Evolutionary conservation across 2,797 vertebrate species (phyloP), one percentile per base, ranked within the genome.

Genomic region (Botia kubotai): DNA sequence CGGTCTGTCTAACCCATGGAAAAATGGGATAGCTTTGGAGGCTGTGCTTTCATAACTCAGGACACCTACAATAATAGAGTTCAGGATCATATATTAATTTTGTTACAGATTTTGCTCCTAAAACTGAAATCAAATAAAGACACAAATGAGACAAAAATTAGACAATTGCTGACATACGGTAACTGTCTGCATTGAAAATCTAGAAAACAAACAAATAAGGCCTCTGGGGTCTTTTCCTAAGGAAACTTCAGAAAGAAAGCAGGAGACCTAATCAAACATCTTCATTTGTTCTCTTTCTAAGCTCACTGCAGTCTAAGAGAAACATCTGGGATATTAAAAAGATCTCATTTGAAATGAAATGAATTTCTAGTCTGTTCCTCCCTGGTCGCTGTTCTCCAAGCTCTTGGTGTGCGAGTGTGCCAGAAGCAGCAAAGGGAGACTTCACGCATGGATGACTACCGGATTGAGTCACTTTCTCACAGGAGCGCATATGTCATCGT

Each of bases 401-500:
- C 13, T 21, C 39, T 72, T 82, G 68, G 68, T 67, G 62, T 58
- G 16, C 46, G n/a, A 53, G 77, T 55, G 12, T 57, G 83, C 75
- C 53, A 85, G 81, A 83, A 46, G 26, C 33, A 17, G 68, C 26
- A 21, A 36, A 65, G 81, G n/a, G 11, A 50, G 48, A 36, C 69
- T 86, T 87, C 84, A 85, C 16, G 83, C 82, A 78, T 79, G 83
- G 77, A 79, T 72, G 68, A 55, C 53, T 52, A 82, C 55, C 77
- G 60, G 82, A 83, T 83, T 84, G 83, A 92, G 88, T 91, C 84
- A 75, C 86, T 85, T 83, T 93, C 93, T 94, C 94, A 94, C 90
- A 93, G 89, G 89, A 87, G 91, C 89, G 90, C 93, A 94, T 95
- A 92, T 92, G 89, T 94, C 94, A 94, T 93, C 95, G 94, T 95